Evolutionary conservation across 2,113 vertebrate genomes (phyloP).

Genomic region (Callorhinus ursinus): DNA sequence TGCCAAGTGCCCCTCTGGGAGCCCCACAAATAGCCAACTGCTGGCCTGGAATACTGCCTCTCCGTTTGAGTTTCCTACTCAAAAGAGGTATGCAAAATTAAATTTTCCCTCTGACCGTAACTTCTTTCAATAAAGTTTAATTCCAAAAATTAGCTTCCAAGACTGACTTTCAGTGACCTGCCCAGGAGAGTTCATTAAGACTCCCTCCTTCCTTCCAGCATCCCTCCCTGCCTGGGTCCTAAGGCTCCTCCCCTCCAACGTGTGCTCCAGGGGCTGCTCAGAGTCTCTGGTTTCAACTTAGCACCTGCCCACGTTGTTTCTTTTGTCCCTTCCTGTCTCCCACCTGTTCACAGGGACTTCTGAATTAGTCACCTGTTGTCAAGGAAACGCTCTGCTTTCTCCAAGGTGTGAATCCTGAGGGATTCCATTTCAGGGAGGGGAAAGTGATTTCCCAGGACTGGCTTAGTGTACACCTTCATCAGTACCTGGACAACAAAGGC

Average conservation of each 20-base stretch:
- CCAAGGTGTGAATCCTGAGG: conserved; percentile 46
- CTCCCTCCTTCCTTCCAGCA: not conserved
- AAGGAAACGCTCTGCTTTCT: conserved; percentile 60
- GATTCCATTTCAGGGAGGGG: not conserved
- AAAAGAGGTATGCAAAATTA: not conserved
- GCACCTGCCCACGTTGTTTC: conserved; percentile 38
- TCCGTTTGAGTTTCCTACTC: not conserved
- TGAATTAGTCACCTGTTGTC: conserved; percentile 74
- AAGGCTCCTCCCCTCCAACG: not conserved
- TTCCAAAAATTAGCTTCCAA: not conserved
- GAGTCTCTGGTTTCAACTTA: conserved; percentile 52
- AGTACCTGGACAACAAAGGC: not conserved
- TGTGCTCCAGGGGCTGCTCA: not conserved
- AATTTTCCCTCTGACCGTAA: not conserved
- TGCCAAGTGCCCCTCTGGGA: not conserved
- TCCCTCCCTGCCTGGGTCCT: not conserved
- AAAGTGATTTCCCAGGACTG: not conserved
- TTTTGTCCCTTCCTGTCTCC: conserved; percentile 65
- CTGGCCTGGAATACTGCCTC: not conserved
- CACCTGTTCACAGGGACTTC: conserved; percentile 68
- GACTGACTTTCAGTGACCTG: not conserved
- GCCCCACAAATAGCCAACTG: not conserved
- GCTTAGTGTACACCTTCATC: not conserved
- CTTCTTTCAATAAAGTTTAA: not conserved
- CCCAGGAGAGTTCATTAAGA: not conserved